Conservation (phyloP, 2,888 invertebrate genomes). For the Digitonthophagus gazella region DNA sequence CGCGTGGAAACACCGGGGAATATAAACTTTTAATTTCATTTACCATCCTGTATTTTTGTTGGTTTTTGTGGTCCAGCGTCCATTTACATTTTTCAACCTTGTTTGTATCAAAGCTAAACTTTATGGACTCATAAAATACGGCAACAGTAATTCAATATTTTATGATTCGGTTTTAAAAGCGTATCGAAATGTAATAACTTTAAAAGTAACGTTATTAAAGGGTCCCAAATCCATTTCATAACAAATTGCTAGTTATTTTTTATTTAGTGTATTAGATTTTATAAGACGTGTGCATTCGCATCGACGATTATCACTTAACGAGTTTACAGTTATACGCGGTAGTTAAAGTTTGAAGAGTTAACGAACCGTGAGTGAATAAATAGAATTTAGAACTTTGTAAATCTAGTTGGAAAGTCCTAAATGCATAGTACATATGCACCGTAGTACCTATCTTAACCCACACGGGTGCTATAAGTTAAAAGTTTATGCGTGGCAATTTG, state of each 20-base stretch:
- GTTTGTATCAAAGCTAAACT: not conserved
- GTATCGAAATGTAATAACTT: not conserved
- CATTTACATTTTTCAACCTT: not conserved
- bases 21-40: not conserved
- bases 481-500: not conserved
- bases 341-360: not conserved
- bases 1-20: not conserved
- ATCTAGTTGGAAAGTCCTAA: not conserved
- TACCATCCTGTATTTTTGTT: not conserved
- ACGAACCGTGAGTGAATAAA: not conserved
- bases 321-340: not conserved
- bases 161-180: not conserved
- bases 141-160: not conserved
- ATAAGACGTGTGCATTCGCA: not conserved
- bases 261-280: not conserved
- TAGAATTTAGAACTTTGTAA: not conserved
- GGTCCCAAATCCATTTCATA: not conserved
- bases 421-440: not conserved
- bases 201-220: not conserved
- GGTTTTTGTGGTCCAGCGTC: not conserved
- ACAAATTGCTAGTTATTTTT: not conserved
- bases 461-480: not conserved
- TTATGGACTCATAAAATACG: not conserved
- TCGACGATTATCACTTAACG: not conserved
- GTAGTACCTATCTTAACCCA: not conserved